phyloP scores from a whole-genome alignment of 2,113 vertebrate genomes.

The Podilymbus podiceps region DNA sequence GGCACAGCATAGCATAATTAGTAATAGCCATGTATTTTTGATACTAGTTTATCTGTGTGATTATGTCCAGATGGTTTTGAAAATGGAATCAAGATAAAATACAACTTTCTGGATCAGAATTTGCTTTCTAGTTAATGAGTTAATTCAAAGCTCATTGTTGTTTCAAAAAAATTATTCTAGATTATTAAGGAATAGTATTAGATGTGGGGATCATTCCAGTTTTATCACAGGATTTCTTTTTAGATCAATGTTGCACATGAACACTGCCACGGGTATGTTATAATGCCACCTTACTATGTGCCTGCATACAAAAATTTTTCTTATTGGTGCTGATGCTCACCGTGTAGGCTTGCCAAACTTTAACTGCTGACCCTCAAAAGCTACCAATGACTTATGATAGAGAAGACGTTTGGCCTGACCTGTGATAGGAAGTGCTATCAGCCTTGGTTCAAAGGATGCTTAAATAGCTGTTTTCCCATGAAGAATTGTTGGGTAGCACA shows the following conservation, averaged over 20 bases:
- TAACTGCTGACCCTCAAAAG: not conserved
- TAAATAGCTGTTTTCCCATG: not conserved
- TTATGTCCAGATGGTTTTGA: not conserved
- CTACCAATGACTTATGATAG: not conserved
- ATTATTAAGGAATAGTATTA: not conserved
- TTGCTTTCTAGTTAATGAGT: not conserved
- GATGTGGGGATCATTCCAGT: not conserved
- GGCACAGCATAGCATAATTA: not conserved
- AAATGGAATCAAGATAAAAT: constrained; percentile 19
- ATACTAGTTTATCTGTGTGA: constrained; percentile 1
- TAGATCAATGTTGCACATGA: not conserved
- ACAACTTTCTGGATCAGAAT: constrained; percentile 4
- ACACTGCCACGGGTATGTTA: not conserved
- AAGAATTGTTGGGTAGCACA: not conserved
- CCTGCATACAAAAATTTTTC: not conserved
- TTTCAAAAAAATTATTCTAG: not conserved
- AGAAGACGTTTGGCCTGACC: not conserved
- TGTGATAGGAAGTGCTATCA: not conserved
- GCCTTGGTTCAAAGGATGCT: not conserved
- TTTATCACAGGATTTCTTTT: not conserved
- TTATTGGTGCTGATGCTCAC: not conserved
- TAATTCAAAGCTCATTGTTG: not conserved
- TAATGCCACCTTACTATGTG: accelerated
- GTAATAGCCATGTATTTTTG: not conserved
- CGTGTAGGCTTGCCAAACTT: not conserved